phyloP scores from a whole-genome alignment of 1,140 invertebrate species.

The Rhopalosiphum maidis region DNA sequence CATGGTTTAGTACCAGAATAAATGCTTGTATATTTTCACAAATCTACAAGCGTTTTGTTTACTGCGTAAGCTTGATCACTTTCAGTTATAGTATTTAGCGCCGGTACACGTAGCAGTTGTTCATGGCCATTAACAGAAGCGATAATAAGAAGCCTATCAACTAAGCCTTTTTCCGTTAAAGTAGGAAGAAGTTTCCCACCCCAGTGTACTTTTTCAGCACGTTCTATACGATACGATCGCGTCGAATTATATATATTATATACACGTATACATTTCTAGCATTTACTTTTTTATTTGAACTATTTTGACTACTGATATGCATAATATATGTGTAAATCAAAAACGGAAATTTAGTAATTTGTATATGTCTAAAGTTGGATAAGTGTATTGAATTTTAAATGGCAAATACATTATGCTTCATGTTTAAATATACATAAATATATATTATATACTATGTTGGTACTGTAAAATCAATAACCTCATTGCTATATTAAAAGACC shows the following conservation, averaged over 20 bases:
- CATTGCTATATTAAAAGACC: background rate
- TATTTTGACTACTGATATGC: background rate
- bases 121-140: no score
- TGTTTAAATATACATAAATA: background rate
- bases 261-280: background rate
- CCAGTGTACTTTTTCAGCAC: no score
- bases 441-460: background rate
- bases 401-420: background rate
- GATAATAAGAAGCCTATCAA: no score
- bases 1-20: conserved; percentile 59
- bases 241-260: no score
- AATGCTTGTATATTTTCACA: conserved; percentile 44
- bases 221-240: no score
- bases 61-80: no score
- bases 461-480: background rate
- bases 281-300: background rate
- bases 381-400: background rate
- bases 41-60: no score
- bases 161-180: no score
- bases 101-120: no score
- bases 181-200: no score
- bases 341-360: background rate
- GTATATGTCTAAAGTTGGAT: background rate
- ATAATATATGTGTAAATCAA: background rate
- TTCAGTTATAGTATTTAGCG: no score